phyloP scores from a whole-genome alignment of 2,113 vertebrate genomes.

The Microcebus jonahi region DNA sequence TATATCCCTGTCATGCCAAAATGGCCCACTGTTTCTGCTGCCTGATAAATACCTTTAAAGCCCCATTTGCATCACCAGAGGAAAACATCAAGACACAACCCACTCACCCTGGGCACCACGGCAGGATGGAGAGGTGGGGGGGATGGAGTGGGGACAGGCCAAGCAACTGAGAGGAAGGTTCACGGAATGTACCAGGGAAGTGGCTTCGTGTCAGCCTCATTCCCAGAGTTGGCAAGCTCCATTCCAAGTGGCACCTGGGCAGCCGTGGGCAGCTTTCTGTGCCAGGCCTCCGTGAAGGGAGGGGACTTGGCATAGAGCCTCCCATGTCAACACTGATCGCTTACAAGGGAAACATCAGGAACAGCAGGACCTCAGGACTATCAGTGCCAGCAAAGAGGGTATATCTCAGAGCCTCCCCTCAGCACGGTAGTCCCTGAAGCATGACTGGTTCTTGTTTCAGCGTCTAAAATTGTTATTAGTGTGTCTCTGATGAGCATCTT shows the following conservation, averaged over 20 bases:
- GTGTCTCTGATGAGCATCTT: slow-evolving; percentile 42
- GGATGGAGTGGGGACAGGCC: neutral
- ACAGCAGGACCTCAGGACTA: neutral
- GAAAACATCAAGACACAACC: neutral
- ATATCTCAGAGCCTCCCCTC: neutral
- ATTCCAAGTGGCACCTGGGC: neutral
- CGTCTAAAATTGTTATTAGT: neutral
- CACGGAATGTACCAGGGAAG: neutral
- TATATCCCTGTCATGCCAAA: neutral
- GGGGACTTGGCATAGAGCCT: neutral
- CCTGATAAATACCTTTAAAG: neutral
- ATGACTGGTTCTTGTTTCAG: neutral
- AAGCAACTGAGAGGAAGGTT: neutral
- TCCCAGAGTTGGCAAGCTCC: neutral
- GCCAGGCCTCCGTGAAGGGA: neutral
- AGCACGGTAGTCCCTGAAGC: neutral
- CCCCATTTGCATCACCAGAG: neutral
- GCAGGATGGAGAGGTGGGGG: neutral
- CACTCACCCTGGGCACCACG: neutral
- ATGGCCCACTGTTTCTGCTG: neutral
- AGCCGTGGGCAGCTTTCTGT: neutral
- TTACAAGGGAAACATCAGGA: neutral
- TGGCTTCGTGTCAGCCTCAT: neutral
- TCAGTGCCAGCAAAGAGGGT: neutral
- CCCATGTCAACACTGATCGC: neutral